Base-by-base conservation (phyloP, 2,888 invertebrate species). In the Gryllus longicercus region DNA sequence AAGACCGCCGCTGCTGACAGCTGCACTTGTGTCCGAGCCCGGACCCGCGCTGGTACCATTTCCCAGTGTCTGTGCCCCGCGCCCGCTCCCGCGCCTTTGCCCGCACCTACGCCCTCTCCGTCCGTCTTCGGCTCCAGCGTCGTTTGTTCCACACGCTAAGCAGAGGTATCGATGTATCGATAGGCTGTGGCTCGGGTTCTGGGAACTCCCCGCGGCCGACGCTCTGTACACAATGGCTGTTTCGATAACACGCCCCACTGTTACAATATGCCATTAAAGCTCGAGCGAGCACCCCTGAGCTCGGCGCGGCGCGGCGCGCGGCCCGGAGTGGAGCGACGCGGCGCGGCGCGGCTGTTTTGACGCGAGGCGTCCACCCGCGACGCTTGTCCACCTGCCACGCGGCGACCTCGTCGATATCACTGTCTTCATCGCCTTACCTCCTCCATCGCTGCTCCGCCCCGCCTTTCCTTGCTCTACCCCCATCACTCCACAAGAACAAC, bases 91-190 rank as follows among this genome's bases (percentile, higher is more conserved):
- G 38, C 38, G 38, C 38, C 38, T 12, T n/a, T 8, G 63, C n/a
- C 63, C 1, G 63, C n/a, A 3, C 63, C 16, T 16, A 14, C 63
- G 63, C n/a, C 63, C 38, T 38, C 38, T 0, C 63, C 63, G 63
- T 63, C 63, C 63, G 63, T 63, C 63, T 38, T 38, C 8, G 38
- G 38, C 38, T 38, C 8, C 38, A 38, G 38, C 63, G 63, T 63
- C 63, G 63, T 63, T 63, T 63, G 63, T 63, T 63, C 63, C 63
- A 63, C 63, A 63, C 63, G 14, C 63, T 63, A 63, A 63, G 63
- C 63, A 63, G 63, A 63, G 63, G 63, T 63, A 63, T 63, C 63
- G 63, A 63, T 63, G 63, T 63, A 63, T 63, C 63, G 63, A 63
- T 63, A 63, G 63, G 63, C 63, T 18, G 63, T 63, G 63, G 63